Conservation (phyloP, 2,113 vertebrate genomes). For the Eudyptes chrysolophus region DNA sequence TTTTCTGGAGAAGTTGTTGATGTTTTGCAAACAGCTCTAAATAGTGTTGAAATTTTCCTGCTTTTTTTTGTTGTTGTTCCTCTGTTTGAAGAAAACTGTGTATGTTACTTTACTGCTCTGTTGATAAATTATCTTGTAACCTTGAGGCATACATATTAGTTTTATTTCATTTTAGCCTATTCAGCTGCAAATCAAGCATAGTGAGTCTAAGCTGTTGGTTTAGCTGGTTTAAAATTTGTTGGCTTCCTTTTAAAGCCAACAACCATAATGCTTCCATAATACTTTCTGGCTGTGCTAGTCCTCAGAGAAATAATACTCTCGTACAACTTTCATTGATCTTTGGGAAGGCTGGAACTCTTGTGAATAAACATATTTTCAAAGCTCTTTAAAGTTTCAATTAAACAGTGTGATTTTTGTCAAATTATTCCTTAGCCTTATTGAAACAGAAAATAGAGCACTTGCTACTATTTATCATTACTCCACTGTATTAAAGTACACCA, state of each 20-base stretch:
- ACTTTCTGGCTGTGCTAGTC: neutral
- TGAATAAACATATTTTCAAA: neutral
- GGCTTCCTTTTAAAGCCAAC: conserved; percentile 33
- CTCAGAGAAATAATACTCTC: neutral
- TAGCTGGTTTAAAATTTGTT: conserved; percentile 41
- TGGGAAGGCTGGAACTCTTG: neutral
- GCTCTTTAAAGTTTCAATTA: neutral
- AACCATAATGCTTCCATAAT: neutral
- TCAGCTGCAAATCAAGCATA: neutral
- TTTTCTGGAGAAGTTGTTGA: neutral
- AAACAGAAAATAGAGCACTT: neutral
- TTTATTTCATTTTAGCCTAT: conserved; percentile 29
- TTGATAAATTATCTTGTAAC: neutral
- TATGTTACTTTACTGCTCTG: neutral
- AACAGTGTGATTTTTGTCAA: neutral
- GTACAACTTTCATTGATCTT: neutral
- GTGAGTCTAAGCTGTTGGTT: neutral
- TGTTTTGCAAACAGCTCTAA: neutral
- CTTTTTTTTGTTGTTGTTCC: neutral
- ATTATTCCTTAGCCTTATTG: neutral
- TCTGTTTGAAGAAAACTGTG: neutral
- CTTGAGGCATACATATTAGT: neutral
- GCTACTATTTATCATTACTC: neutral
- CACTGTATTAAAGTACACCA: neutral
- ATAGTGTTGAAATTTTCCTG: neutral